Conservation (phyloP, 2,797 vertebrate genomes). For the Benthosema pterotum region DNA sequence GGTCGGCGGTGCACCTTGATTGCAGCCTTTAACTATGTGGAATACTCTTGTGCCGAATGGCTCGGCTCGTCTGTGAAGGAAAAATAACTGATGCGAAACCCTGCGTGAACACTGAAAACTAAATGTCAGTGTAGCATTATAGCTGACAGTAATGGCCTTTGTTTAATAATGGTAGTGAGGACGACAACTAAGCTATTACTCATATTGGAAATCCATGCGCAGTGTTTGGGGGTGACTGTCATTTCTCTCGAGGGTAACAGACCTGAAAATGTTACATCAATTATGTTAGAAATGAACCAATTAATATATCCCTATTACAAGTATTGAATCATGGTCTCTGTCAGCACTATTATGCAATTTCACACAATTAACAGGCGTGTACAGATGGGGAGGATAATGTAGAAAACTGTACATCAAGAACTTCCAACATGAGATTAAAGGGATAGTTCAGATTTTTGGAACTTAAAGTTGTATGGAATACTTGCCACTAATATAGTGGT, state of each 20-base stretch:
- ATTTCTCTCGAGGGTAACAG: conserved; percentile 67
- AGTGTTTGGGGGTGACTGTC: conserved; percentile 48
- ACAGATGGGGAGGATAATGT: neutral
- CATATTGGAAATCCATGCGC: conserved; percentile 74
- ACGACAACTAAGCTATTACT: conserved; percentile 48
- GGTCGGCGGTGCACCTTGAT: conserved; percentile 57
- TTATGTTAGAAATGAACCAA: conserved; percentile 60
- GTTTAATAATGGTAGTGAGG: conserved; percentile 55
- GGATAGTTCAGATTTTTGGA: too few relatives aligned
- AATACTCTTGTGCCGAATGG: conserved; percentile 45
- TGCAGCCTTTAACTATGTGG: conserved; percentile 55
- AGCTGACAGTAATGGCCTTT: conserved; percentile 50
- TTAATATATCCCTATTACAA: conserved; percentile 52
- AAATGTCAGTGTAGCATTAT: conserved; percentile 64
- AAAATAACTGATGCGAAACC: conserved; percentile 9
- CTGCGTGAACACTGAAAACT: conserved; percentile 15
- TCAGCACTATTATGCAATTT: conserved; percentile 47
- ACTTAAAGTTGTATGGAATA: too few relatives aligned
- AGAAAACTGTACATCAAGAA: conserved; percentile 1
- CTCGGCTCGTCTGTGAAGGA: neutral
- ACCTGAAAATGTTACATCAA: conserved; percentile 72
- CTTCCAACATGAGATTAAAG: neutral
- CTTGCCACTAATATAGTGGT: too few relatives aligned
- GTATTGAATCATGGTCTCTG: conserved; percentile 54
- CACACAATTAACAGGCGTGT: conserved; percentile 14